A percentile compares a stretch with the other conserved stretches of the same genome.
phyloP scores from a whole-genome alignment of 2,888 invertebrate species.

The Drosophila neotestacea region DNA sequence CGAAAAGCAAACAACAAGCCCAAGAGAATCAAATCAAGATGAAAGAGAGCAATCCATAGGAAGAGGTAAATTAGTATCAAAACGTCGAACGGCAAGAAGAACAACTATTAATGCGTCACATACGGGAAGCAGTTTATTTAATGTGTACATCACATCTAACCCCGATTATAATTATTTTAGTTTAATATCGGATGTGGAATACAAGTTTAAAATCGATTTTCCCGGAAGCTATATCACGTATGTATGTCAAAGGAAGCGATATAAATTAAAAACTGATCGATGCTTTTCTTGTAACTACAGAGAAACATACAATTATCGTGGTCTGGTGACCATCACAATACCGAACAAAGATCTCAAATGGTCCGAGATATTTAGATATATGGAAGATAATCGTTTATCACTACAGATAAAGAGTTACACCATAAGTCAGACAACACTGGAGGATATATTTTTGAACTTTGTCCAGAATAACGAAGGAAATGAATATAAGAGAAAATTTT shows the following conservation, averaged over 20 bases:
- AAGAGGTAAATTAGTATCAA: constrained; percentile 2
- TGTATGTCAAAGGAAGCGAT: neutral
- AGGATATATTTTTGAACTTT: constrained; percentile 90
- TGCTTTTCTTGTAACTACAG: constrained; percentile 77
- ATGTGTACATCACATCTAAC: neutral
- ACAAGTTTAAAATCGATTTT: constrained; percentile 30
- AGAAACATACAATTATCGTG: constrained; percentile 88
- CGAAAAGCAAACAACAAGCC: neutral
- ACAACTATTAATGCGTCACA: neutral
- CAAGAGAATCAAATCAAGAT: neutral
- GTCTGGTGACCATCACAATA: constrained; percentile 89
- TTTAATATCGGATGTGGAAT: constrained; percentile 24
- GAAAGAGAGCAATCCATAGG: neutral
- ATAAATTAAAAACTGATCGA: neutral
- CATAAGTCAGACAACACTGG: constrained; percentile 91
- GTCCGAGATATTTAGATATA: constrained; percentile 89
- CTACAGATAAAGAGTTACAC: constrained; percentile 90
- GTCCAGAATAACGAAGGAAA: constrained; percentile 83
- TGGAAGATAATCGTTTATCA: constrained; percentile 87
- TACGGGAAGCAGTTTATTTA: neutral
- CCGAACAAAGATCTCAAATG: constrained; percentile 86
- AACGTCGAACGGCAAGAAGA: neutral
- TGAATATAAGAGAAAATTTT: neutral
- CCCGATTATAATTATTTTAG: neutral
- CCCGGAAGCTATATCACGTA: constrained; percentile 44